Evolutionary conservation across 2,797 vertebrate species (phyloP).

Genomic region (Xyrichtys novacula): DNA sequence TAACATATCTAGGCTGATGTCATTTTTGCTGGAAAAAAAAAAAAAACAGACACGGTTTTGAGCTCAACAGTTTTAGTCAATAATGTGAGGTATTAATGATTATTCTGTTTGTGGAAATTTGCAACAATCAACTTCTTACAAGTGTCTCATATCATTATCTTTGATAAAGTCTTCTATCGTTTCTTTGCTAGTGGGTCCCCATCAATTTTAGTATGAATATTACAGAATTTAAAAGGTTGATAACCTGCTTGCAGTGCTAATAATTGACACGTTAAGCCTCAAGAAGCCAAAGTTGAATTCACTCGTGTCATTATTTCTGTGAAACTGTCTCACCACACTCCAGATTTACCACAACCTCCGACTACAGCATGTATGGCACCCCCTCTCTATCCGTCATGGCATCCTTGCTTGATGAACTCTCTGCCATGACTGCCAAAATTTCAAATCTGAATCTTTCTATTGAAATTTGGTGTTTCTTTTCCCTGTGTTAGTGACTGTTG

Average conservation of each 20-base stretch:
- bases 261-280: slow-evolving; percentile 14
- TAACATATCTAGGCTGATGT: too few species aligned
- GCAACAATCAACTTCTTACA: too few species aligned
- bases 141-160: not conserved
- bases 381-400: slow-evolving; percentile 70
- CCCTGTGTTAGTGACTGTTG: slow-evolving; percentile 7
- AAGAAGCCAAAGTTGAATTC: slow-evolving; percentile 12
- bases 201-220: too few species aligned
- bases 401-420: slow-evolving; percentile 70
- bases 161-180: not conserved
- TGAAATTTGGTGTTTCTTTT: slow-evolving; percentile 53
- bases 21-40: too few species aligned
- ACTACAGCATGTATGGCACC: slow-evolving; percentile 73
- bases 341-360: slow-evolving; percentile 48
- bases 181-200: too few species aligned
- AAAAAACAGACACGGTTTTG: too few species aligned
- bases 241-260: slow-evolving; percentile 8
- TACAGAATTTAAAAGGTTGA: too few species aligned
- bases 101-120: too few species aligned
- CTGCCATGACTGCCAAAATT: slow-evolving; percentile 70
- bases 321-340: slow-evolving; percentile 33
- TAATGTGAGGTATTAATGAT: too few species aligned
- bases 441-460: slow-evolving; percentile 60
- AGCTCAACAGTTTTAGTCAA: too few species aligned
- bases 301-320: not conserved